Evolutionary conservation across 2,113 vertebrate species (phyloP).

Genomic region (Phyllostomus discolor): DNA sequence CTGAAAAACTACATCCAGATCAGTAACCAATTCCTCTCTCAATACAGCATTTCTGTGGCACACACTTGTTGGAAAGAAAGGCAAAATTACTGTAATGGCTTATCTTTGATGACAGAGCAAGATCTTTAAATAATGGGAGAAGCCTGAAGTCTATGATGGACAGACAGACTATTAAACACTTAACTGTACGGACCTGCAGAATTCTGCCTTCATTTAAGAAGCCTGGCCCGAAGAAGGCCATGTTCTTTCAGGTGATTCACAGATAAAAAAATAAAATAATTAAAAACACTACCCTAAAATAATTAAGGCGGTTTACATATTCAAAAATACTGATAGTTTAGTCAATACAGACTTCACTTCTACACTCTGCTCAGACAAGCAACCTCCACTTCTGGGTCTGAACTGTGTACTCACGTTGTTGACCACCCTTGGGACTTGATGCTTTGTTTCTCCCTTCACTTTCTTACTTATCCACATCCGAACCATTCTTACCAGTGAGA

Average conservation of each 20-base stretch:
- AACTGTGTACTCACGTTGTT: neutral
- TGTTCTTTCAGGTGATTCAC: neutral
- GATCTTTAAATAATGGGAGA: neutral
- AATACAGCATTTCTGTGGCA: neutral
- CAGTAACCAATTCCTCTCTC: neutral
- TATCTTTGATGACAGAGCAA: neutral
- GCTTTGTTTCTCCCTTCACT: neutral
- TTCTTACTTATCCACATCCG: neutral
- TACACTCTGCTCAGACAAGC: neutral
- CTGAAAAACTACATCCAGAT: neutral
- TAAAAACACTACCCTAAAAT: neutral
- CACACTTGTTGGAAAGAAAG: neutral
- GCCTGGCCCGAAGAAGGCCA: neutral
- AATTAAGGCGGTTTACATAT: neutral
- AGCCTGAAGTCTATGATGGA: neutral
- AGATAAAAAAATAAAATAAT: neutral
- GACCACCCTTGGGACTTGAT: neutral
- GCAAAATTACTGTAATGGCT: neutral
- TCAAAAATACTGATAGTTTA: neutral
- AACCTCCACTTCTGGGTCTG: neutral
- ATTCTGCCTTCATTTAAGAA: neutral
- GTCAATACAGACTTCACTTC: neutral
- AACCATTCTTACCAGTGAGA: neutral
- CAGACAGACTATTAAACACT: neutral
- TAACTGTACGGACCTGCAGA: neutral